Conservation (phyloP, 2,113 vertebrate genomes). For the Oryctolagus cuniculus region mOryCun1.1 NC_091438.1:50254501-50255000, state of each 20-base stretch:
- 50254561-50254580: constrained; percentile 18
- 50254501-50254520: not conserved
- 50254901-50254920: not conserved
- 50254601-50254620: constrained; percentile 54
- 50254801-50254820: not conserved
- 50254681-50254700: constrained; percentile 82
- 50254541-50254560: not conserved
- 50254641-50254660: constrained; percentile 79
- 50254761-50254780: constrained; percentile 2
- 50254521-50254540: not conserved
- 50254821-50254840: not conserved
- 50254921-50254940: not conserved
- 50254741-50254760: constrained; percentile 61
- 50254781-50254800: not conserved
- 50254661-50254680: constrained; percentile 82
- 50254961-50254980: not conserved
- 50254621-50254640: constrained; percentile 78
- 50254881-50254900: not conserved
- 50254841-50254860: not conserved
- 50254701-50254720: constrained; percentile 73
- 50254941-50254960: not conserved
- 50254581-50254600: constrained; percentile 68
- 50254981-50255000: constrained; percentile 8
- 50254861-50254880: not conserved
- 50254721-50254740: constrained; percentile 72